These are phyloP conservation scores for Lerista edwardsae DNA, from an alignment of 2,797 vertebrate genomes.

Conservation along the genomic window DNA sequence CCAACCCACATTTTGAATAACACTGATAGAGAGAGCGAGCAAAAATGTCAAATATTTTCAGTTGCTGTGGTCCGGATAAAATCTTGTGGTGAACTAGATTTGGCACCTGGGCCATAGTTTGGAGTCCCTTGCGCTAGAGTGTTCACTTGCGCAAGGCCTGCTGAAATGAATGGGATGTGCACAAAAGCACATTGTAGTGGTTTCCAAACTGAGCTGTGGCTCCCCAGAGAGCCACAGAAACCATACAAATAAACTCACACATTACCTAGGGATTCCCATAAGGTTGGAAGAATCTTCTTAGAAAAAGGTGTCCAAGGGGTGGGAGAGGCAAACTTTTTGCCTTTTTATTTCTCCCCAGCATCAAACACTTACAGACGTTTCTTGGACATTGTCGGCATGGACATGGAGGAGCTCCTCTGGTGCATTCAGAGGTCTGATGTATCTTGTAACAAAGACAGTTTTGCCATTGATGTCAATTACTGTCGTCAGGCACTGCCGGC, in stretches of 20 bases:
- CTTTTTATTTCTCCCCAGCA: neutral
- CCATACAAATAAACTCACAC: neutral
- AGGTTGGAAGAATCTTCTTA: neutral
- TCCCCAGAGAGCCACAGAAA: too few species aligned
- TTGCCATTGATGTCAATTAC: constrained; percentile 93
- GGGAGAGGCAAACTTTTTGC: neutral
- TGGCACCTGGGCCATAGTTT: too few species aligned
- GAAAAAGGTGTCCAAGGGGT: too few species aligned
- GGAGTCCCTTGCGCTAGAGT: neutral
- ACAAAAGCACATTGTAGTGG: neutral
- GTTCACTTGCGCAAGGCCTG: neutral
- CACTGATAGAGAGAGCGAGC: too few species aligned
- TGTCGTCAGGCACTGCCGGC: constrained; percentile 86
- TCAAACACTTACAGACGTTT: constrained; percentile 79
- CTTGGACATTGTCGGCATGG: constrained; percentile 76
- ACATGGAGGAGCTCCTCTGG: constrained; percentile 87
- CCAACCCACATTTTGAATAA: too few species aligned
- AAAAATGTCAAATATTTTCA: too few species aligned
- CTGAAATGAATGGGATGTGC: too few species aligned
- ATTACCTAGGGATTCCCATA: neutral
- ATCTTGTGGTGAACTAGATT: too few species aligned
- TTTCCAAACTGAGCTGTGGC: too few species aligned
- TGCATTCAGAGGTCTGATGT: constrained; percentile 87
- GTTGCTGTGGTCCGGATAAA: too few species aligned
- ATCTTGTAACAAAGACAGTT: constrained; percentile 90